Conservation (phyloP, 2,113 vertebrate species). For the Ornithorhynchus anatinus region DNA sequence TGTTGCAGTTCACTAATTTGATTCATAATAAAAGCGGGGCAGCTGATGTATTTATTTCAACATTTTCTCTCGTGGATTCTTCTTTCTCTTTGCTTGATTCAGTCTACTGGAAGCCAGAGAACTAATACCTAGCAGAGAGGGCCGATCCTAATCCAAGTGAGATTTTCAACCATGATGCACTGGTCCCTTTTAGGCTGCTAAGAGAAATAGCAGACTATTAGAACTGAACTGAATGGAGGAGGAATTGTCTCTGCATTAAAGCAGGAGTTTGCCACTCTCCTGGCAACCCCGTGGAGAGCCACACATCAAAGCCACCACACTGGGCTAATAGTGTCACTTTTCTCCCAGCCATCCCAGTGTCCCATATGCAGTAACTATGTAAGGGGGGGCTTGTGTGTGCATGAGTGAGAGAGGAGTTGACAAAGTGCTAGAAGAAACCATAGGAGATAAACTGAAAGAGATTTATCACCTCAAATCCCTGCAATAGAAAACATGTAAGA, state of each 20-base stretch:
- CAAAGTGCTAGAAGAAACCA: constrained; percentile 53
- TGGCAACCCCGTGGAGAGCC: constrained; percentile 59
- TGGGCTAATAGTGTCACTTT: constrained; percentile 63
- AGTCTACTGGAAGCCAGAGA: background rate
- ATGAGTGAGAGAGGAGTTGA: constrained; percentile 44
- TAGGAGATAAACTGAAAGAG: constrained; percentile 46
- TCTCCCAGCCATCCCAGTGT: constrained; percentile 48
- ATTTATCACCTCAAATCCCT: constrained; percentile 59
- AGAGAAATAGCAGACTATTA: constrained; percentile 49
- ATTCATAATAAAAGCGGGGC: background rate
- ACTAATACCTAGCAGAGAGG: background rate
- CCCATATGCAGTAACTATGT: constrained; percentile 35
- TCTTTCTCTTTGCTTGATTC: constrained; percentile 10
- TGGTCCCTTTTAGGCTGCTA: constrained; percentile 38
- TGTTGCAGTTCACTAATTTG: background rate
- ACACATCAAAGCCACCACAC: constrained; percentile 62
- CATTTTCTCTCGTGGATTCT: background rate
- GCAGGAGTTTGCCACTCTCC: constrained; percentile 57
- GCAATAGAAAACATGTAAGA: constrained; percentile 36
- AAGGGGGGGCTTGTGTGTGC: constrained; percentile 20
- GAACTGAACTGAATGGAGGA: constrained; percentile 46
- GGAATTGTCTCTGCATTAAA: constrained; percentile 59
- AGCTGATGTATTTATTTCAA: background rate
- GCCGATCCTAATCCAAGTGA: constrained; percentile 22
- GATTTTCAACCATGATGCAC: background rate